Evolutionary conservation across 2,888 invertebrate species (phyloP).

Genomic region (Antitype chi): DNA sequence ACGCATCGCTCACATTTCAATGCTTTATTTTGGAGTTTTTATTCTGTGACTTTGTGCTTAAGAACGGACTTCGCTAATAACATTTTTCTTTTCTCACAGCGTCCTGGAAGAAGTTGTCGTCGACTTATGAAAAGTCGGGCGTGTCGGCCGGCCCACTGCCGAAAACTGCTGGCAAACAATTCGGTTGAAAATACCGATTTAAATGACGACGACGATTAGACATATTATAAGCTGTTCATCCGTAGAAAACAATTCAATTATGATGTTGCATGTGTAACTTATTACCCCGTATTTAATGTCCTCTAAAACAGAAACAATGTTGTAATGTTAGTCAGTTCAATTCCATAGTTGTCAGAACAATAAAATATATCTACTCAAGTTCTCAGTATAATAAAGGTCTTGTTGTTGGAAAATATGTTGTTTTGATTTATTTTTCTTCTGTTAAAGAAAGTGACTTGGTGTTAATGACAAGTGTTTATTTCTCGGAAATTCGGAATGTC

Average conservation of each 20-base stretch:
- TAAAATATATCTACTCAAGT: conserved; percentile 13
- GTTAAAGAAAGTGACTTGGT: neutral
- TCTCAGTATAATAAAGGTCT: conserved; percentile 46
- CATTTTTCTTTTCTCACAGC: conserved; percentile 27
- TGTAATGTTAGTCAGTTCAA: conserved; percentile 37
- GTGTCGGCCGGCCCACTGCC: conserved; percentile 81
- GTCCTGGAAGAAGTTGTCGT: conserved; percentile 76
- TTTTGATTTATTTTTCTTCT: conserved; percentile 20
- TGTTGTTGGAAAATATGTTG: conserved; percentile 32
- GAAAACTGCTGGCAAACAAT: conserved; percentile 56
- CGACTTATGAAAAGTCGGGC: conserved; percentile 80
- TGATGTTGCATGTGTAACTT: conserved; percentile 36
- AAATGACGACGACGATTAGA: conserved; percentile 59
- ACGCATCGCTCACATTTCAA: neutral
- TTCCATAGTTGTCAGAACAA: conserved; percentile 43
- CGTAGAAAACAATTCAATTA: conserved; percentile 32
- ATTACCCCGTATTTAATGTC: conserved; percentile 32
- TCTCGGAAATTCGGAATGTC: neutral
- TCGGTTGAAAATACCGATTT: conserved; percentile 56
- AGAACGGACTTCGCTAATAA: conserved; percentile 1
- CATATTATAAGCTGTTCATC: conserved; percentile 27
- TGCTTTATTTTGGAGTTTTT: neutral
- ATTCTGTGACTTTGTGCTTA: too few species aligned
- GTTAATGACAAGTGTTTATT: neutral
- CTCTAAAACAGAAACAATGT: conserved; percentile 22